Evolutionary conservation across 1,140 invertebrate species (phyloP), one percentile per base, ranked within the genome.

Genomic region (Sycophaga agraensis): DNA sequence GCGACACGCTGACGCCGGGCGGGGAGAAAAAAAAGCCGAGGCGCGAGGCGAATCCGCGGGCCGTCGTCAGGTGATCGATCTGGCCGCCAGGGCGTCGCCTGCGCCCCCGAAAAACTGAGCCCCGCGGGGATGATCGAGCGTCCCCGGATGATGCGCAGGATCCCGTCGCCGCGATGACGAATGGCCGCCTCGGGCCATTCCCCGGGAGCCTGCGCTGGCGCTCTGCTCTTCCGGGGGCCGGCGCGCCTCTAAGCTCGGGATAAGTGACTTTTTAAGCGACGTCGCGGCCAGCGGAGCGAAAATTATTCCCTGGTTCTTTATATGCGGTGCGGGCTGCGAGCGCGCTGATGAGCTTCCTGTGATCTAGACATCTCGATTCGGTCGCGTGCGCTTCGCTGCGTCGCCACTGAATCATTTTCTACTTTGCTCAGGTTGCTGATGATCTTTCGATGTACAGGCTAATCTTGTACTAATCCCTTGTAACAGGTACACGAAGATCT

Each of bases 11-110:
- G 19, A 6, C 1, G 54, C 0, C 22, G 7, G 4, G 2, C n/a
- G 24, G 11, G 53, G 8, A 26, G n/a, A 5, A 50, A 39, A 59
- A 17, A 22, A 22, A 42, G 21, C 16, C 17, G 55, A 48, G 24
- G 16, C 34, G 55, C 22, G 35, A 9, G 12, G 19, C 48, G 35
- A 53, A 26, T 50, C 9, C 42, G 4, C 5, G 12, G 8, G 40
- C 40, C 22, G 31, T 19, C 40, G 59, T 60, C 59, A 54, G 59
- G 59, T 60, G 59, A 60, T 54, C 59, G 50, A 60, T 60, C 49
- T 53, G 21, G n/a, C n/a, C 9, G 40, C 39, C 31, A 19, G 16
- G 56, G 48, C 56, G 49, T 58, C 56, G 21, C 28, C 56, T 49
- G 40, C 43, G 46, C 22, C 22, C n/a, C 45, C 14, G 42, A 45